Evolutionary conservation across 1,140 invertebrate genomes (phyloP), one percentile per base, ranked within the genome.

Genomic region (Bombus waltoni): DNA sequence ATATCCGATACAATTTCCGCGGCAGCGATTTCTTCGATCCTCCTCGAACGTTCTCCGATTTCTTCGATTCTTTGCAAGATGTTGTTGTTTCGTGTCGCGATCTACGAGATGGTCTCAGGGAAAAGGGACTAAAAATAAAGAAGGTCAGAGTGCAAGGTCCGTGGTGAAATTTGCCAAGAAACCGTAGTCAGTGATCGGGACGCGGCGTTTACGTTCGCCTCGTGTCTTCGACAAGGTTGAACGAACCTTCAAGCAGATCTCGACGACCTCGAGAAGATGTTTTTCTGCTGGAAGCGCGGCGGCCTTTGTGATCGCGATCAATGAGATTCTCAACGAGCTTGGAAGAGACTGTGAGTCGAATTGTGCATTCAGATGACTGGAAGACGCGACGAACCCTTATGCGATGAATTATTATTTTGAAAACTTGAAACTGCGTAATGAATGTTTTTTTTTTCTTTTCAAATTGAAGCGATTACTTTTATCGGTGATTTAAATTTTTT

Each of bases 221-320:
- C 79, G 80, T 82, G 59, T n/a, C 38, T 86, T 74, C n/a, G 38
- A 44, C 86, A 89, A 90, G 86, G 88, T 90, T 89, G 89, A 90
- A 89, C 79, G 82, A 88, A 90, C 85, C 81, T 81, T 84, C 87
- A 40, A 76, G 76, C 83, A 65, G 80, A 71, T 71, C 81, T 65
- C 73, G 65, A 25, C 74, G 74, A 73, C 88, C 88, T 81, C 82
- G 59, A 81, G 44, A 22, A 66, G 84, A n/a, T 86, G 59, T 79
- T 84, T 68, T 68, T 80, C 32, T 68, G 4, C 32, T 28, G 22
- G 22, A 44, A 65, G 22, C 40, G 47, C 40, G 44, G 11, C 71
- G 3, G 44, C 59, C 79, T 65, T 42, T 86, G 66, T 74, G 66
- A 68, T 75, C 47, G 35, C 42, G 35, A 62, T 42, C 80, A 76